A percentile compares a stretch with the other conserved stretches of the same genome.
Evolutionary conservation across 2,888 invertebrate genomes (phyloP).

Genomic region (Synergus itoensis): DNA sequence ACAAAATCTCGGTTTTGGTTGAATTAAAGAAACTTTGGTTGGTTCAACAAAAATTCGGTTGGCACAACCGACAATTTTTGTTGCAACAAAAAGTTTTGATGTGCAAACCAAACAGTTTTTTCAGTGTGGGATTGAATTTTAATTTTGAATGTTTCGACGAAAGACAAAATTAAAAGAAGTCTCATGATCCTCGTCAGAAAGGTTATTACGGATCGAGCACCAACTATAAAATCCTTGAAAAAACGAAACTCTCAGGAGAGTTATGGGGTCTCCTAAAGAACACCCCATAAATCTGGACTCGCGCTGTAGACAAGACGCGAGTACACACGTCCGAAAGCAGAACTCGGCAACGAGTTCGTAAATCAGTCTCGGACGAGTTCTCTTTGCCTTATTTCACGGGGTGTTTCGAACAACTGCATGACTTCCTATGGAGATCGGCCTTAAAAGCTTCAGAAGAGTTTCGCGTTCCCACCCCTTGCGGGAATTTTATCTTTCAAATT

Average conservation of each 20-base stretch:
- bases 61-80: too few species aligned
- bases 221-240: conserved; percentile 43
- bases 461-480: not conserved
- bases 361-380: conserved; percentile 71
- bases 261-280: conserved; percentile 65
- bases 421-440: conserved; percentile 47
- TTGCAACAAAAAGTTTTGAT: too few species aligned
- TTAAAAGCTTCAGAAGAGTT: conserved; percentile 55
- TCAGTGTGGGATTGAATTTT: conserved; percentile 2
- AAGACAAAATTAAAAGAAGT: conserved; percentile 38
- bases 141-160: conserved; percentile 14
- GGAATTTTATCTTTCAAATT: not conserved
- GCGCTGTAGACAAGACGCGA: conserved; percentile 61
- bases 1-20: too few species aligned
- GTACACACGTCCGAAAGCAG: conserved; percentile 57
- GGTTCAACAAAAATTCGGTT: too few species aligned
- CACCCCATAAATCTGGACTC: conserved; percentile 71
- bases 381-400: conserved; percentile 66
- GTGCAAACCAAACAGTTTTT: too few species aligned
- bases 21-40: too few species aligned
- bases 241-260: conserved; percentile 57
- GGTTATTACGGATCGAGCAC: conserved; percentile 40
- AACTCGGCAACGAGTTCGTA: conserved; percentile 68
- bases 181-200: conserved; percentile 44
- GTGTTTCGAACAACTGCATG: conserved; percentile 52